Percentiles rank a stretch among this genome's conserved stretches.
Evolutionary conservation across 1,140 invertebrate species (phyloP).

Genomic region (Popillia japonica): DNA sequence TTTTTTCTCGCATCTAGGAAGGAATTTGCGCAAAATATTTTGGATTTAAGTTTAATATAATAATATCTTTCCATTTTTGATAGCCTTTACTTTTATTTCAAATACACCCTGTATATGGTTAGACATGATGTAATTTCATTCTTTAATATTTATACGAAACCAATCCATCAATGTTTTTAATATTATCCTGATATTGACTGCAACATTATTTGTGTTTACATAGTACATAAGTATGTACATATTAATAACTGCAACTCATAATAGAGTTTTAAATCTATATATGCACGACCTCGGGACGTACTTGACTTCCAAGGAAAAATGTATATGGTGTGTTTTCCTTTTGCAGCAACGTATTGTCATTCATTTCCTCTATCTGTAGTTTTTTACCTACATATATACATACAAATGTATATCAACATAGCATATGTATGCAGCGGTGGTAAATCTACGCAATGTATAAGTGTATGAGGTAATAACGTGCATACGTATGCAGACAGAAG

Average conservation of each 20-base stretch:
- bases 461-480: slow-evolving; percentile 21
- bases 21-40: no score
- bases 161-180: no score
- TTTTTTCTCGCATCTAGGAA: no score
- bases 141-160: no score
- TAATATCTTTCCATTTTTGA: no score
- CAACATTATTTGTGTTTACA: neutral
- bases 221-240: neutral
- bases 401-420: neutral
- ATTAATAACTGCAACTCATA: slow-evolving; percentile 3
- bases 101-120: no score
- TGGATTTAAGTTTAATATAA: no score
- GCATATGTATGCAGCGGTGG: neutral
- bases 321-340: slow-evolving; percentile 28
- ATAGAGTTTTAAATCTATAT: neutral
- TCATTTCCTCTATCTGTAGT: neutral
- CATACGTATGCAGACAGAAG: slow-evolving; percentile 9
- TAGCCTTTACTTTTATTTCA: no score
- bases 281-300: slow-evolving; percentile 21
- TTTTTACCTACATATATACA: neutral
- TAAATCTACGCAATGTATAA: neutral
- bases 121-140: no score
- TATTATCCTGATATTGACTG: neutral
- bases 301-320: slow-evolving; percentile 31
- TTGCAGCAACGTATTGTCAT: slow-evolving; percentile 19